Conservation (phyloP, 2,113 vertebrate species). For the Furnarius figulus region DNA sequence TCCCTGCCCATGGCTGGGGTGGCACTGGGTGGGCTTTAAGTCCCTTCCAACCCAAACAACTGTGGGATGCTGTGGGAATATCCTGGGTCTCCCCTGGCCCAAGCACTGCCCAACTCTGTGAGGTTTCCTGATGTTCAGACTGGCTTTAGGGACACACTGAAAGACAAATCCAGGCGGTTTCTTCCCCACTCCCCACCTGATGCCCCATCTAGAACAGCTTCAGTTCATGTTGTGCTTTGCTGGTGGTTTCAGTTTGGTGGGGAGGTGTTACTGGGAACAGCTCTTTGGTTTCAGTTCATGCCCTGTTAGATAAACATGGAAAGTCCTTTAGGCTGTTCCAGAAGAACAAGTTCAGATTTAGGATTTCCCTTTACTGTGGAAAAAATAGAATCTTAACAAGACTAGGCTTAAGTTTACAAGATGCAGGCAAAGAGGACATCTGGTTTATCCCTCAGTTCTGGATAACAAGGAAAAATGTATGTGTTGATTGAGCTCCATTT, state of each 20-base stretch:
- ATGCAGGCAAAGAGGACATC: neutral
- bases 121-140: neutral
- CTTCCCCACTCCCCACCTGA: fast-evolving
- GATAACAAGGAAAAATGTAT: fast-evolving
- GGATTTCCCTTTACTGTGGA: neutral
- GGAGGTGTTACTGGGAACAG: neutral
- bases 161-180: fast-evolving
- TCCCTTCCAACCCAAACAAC: neutral
- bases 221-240: fast-evolving
- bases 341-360: neutral
- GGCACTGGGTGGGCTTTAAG: neutral
- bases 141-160: neutral
- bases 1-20: neutral
- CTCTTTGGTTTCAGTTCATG: neutral
- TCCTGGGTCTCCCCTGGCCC: fast-evolving
- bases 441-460: neutral
- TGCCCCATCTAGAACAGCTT: fast-evolving
- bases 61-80: fast-evolving
- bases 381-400: neutral
- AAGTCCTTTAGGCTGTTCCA: neutral
- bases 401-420: neutral
- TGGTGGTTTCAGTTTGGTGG: neutral
- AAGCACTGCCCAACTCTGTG: neutral
- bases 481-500: fast-evolving
- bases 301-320: neutral